A percentile compares a stretch with the other conserved stretches of the same genome.
Evolutionary conservation across 2,888 invertebrate genomes (phyloP).

Genomic region (Harpalus rubripes): DNA sequence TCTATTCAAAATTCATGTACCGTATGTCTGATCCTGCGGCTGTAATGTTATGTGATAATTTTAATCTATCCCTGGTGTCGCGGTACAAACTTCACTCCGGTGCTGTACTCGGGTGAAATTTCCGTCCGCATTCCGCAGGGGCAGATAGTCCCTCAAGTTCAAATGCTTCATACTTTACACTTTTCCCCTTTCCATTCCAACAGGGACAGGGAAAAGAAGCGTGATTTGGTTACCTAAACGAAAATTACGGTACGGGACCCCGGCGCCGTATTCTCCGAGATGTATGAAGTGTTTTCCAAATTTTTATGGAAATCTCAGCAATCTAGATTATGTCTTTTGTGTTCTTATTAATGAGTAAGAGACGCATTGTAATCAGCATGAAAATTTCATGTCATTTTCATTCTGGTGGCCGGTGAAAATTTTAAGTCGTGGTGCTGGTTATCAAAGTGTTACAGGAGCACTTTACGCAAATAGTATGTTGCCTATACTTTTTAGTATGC

Average conservation of each 20-base stretch:
- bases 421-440: too few species aligned
- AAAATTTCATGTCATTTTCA: too few species aligned
- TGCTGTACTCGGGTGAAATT: conserved; percentile 28
- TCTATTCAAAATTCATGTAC: conserved; percentile 37
- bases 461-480: too few species aligned
- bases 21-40: conserved; percentile 31
- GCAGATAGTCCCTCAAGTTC: conserved; percentile 21
- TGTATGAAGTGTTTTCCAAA: not conserved
- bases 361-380: conserved; percentile 9
- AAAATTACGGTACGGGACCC: not conserved
- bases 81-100: conserved; percentile 25
- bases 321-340: not conserved
- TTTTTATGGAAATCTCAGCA: not conserved
- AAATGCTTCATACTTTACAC: not conserved
- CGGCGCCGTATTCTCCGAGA: too few species aligned
- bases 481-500: too few species aligned
- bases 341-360: not conserved
- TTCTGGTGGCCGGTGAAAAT: not conserved
- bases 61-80: conserved; percentile 46
- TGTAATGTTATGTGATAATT: conserved; percentile 52
- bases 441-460: too few species aligned
- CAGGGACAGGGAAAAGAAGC: not conserved
- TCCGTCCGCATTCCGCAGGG: conserved; percentile 9
- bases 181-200: conserved; percentile 17
- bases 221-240: conserved; percentile 19